These are phyloP conservation scores for Epinotia demarniana DNA, from an alignment of 2,888 invertebrate species.

Conservation along the genomic window DNA sequence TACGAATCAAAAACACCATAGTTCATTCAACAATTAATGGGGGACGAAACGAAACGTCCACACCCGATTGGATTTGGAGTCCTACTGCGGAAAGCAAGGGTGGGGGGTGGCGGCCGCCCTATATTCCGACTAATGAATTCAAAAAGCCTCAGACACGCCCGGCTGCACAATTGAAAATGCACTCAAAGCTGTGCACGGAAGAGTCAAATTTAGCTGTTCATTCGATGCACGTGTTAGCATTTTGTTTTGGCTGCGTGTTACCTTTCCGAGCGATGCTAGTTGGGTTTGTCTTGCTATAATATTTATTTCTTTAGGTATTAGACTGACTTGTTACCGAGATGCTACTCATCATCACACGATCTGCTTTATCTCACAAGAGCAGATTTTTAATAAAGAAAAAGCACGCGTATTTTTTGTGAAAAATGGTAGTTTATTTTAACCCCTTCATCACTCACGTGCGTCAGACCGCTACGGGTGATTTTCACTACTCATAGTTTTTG, in stretches of 20 bases:
- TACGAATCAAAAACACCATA: conserved; percentile 54
- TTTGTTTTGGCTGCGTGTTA: conserved; percentile 1
- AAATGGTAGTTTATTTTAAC: too few species aligned
- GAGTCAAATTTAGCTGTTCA: conserved; percentile 48
- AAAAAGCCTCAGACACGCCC: conserved; percentile 59
- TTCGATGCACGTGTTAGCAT: conserved; percentile 43
- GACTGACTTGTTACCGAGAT: not conserved
- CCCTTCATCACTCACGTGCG: too few species aligned
- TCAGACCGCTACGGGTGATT: too few species aligned
- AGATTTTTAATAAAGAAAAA: not conserved
- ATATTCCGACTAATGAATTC: conserved; percentile 56
- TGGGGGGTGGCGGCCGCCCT: conserved; percentile 68
- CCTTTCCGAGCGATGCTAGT: conserved; percentile 30
- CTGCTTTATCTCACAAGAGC: not conserved
- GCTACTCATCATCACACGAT: not conserved
- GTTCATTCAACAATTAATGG: conserved; percentile 40
- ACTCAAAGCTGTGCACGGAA: conserved; percentile 46
- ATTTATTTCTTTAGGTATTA: not conserved
- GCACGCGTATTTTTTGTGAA: too few species aligned
- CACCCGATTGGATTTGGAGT: conserved; percentile 56
- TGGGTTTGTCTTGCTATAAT: conserved; percentile 23
- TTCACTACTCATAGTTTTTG: too few species aligned
- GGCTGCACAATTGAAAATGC: conserved; percentile 49
- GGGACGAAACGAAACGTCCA: conserved; percentile 55
- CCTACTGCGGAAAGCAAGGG: conserved; percentile 65